Evolutionary conservation across 2,797 vertebrate species (phyloP).

Genomic region (Poeciliopsis presidionis): DNA sequence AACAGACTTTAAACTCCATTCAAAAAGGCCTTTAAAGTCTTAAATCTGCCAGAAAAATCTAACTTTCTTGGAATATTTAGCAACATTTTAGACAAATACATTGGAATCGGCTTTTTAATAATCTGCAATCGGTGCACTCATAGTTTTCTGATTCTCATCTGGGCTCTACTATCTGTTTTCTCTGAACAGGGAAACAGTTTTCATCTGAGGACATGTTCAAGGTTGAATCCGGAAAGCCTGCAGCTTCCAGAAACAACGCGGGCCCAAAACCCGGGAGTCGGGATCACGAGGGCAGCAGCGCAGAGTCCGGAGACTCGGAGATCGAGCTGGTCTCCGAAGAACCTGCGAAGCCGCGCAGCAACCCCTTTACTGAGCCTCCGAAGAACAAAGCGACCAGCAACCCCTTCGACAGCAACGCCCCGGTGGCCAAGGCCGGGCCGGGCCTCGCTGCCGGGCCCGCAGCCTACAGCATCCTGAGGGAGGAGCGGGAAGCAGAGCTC

Average conservation of each 20-base stretch:
- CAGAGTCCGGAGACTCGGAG: slow-evolving; percentile 95
- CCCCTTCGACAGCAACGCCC: slow-evolving; percentile 68
- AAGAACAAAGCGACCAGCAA: slow-evolving; percentile 64
- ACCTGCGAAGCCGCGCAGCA: slow-evolving; percentile 74
- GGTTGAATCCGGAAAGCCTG: slow-evolving; percentile 83
- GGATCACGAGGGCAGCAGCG: slow-evolving; percentile 89
- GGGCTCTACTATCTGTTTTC: slow-evolving; percentile 16
- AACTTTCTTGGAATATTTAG: too few species aligned
- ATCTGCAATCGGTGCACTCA: too few species aligned
- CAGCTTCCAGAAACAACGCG: slow-evolving; percentile 70
- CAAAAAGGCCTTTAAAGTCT: too few species aligned
- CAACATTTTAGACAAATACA: too few species aligned
- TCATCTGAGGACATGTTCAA: slow-evolving; percentile 87
- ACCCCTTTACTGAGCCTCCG: slow-evolving; percentile 71
- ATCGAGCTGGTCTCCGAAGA: slow-evolving; percentile 96
- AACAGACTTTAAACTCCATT: too few species aligned
- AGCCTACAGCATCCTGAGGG: slow-evolving; percentile 95
- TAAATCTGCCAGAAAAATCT: too few species aligned
- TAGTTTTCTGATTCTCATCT: slow-evolving; percentile 12
- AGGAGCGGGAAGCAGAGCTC: slow-evolving; percentile 96
- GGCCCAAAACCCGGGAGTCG: slow-evolving; percentile 52
- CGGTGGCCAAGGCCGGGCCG: slow-evolving; percentile 84
- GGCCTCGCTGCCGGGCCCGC: slow-evolving; percentile 83
- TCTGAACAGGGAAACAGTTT: slow-evolving; percentile 86
- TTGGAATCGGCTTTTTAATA: too few species aligned